phyloP scores from a whole-genome alignment of 2,888 invertebrate genomes.

The Cosmorhoe ocellata region DNA sequence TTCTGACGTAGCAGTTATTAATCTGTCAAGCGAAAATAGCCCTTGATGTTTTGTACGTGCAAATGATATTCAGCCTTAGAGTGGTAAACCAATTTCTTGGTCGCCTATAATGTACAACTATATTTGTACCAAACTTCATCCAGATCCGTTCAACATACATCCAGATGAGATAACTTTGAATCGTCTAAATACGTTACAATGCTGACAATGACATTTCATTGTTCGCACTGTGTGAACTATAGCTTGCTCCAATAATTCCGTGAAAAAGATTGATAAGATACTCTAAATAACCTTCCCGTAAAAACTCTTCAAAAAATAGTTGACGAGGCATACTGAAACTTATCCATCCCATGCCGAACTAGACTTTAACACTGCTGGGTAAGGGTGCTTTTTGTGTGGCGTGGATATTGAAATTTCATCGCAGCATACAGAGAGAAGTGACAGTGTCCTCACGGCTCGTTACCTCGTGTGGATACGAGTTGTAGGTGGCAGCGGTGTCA shows the following conservation, averaged over 20 bases:
- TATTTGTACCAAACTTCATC: too few relatives aligned
- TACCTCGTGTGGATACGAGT: slow-evolving; percentile 38
- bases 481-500: slow-evolving; percentile 31
- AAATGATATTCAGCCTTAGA: too few relatives aligned
- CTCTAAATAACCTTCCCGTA: slow-evolving; percentile 35
- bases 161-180: too few relatives aligned
- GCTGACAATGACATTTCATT: too few relatives aligned
- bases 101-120: too few relatives aligned
- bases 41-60: too few relatives aligned
- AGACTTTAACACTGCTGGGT: slow-evolving; percentile 3
- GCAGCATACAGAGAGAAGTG: slow-evolving; percentile 48
- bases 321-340: slow-evolving; percentile 37
- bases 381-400: slow-evolving; percentile 32
- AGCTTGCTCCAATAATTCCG: background rate
- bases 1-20: too few relatives aligned
- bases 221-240: too few relatives aligned
- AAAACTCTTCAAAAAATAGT: slow-evolving; percentile 41
- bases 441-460: slow-evolving; percentile 51
- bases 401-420: slow-evolving; percentile 57
- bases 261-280: slow-evolving; percentile 34
- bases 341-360: background rate
- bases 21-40: too few relatives aligned
- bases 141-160: too few relatives aligned
- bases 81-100: too few relatives aligned
- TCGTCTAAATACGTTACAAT: too few relatives aligned